Evolutionary conservation across 1,140 invertebrate species (phyloP).

Genomic region (Zaprionus kolodkinae): DNA sequence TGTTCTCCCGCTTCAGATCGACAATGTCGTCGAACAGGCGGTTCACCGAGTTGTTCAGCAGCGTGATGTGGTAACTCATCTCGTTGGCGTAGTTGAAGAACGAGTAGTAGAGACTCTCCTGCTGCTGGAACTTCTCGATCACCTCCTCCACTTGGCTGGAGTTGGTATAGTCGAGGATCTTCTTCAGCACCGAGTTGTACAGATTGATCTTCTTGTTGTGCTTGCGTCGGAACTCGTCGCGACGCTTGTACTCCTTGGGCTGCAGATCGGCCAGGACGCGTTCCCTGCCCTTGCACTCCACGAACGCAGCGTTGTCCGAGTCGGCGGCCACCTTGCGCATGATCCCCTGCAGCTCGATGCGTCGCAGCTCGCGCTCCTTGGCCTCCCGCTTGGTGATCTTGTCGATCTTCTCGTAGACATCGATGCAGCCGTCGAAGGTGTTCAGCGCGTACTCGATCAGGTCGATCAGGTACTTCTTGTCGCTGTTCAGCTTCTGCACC

Average conservation of each 20-base stretch:
- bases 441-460: conserved; percentile 71
- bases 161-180: conserved; percentile 68
- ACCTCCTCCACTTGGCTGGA: conserved; percentile 62
- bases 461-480: conserved; percentile 76
- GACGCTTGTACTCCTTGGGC: conserved; percentile 66
- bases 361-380: conserved; percentile 63
- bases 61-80: conserved; percentile 74
- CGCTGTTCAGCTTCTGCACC: conserved; percentile 73
- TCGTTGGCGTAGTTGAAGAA: conserved; percentile 81
- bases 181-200: conserved; percentile 71
- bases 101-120: conserved; percentile 77
- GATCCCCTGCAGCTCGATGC: conserved; percentile 72
- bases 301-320: conserved; percentile 64
- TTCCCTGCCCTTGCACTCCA: conserved; percentile 65
- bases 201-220: conserved; percentile 74
- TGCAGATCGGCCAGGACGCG: conserved; percentile 70
- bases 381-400: conserved; percentile 59
- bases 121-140: conserved; percentile 73
- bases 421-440: conserved; percentile 71
- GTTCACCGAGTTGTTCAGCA: conserved; percentile 76
- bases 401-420: conserved; percentile 73
- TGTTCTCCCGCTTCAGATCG: conserved; percentile 61
- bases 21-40: conserved; percentile 71
- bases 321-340: conserved; percentile 77
- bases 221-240: conserved; percentile 59